Evolutionary conservation across 2,888 invertebrate genomes (phyloP).

Genomic region (Sipha maydis): DNA sequence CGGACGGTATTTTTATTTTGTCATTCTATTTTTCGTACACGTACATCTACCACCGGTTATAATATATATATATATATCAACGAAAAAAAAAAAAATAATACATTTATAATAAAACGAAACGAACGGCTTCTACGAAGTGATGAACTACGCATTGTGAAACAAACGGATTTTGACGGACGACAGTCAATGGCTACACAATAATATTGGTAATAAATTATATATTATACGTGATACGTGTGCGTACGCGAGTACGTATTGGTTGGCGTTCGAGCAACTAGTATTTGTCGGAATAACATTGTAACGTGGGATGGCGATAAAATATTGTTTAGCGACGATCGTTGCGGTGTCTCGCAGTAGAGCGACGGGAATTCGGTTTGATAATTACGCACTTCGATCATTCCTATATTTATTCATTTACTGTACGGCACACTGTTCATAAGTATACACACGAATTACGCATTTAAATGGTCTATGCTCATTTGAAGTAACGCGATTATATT

Average conservation of each 20-base stretch:
- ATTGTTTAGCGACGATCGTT: background rate
- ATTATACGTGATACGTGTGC: background rate
- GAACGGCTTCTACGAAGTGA: slow-evolving; percentile 4
- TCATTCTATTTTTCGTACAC: background rate
- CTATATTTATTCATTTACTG: background rate
- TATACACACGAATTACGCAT: background rate
- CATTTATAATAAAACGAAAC: background rate
- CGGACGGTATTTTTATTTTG: background rate
- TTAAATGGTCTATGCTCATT: background rate
- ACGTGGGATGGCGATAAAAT: slow-evolving; percentile 3
- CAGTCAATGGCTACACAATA: background rate
- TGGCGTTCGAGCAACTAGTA: background rate
- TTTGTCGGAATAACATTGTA: background rate
- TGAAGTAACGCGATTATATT: slow-evolving; percentile 7
- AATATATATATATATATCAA: background rate
- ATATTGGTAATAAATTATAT: slow-evolving; percentile 1
- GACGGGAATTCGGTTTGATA: background rate
- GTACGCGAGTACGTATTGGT: background rate
- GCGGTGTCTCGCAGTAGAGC: background rate
- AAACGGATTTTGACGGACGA: background rate
- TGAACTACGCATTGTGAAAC: background rate
- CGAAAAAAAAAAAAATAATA: background rate
- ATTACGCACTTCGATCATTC: background rate
- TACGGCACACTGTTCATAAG: background rate
- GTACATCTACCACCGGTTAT: background rate